Evolutionary conservation across 2,797 vertebrate genomes (phyloP).

Genomic region (Crenichthys baileyi): DNA sequence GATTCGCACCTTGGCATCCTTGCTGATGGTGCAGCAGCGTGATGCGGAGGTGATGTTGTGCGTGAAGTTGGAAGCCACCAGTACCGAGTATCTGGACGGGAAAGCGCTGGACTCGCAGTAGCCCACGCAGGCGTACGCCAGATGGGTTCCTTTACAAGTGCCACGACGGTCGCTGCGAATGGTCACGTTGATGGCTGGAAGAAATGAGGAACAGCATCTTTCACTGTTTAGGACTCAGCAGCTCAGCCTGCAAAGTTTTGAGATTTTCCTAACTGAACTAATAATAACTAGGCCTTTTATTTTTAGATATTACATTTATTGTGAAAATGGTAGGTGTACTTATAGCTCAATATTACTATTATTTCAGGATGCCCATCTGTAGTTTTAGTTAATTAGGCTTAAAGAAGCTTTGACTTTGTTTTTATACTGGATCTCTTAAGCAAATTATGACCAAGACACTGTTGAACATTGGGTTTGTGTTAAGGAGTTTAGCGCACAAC

Average conservation of each 20-base stretch:
- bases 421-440: too few species aligned
- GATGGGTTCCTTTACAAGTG: conserved; percentile 84
- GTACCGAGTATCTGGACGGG: conserved; percentile 88
- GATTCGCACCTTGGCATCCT: conserved; percentile 74
- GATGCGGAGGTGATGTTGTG: conserved; percentile 91
- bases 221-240: neutral
- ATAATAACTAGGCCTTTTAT: neutral
- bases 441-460: too few species aligned
- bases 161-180: conserved; percentile 86
- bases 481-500: too few species aligned
- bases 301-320: neutral
- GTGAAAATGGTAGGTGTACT: neutral
- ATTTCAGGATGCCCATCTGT: too few species aligned
- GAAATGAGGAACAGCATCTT: neutral
- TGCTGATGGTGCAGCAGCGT: conserved; percentile 89
- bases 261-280: neutral
- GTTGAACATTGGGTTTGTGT: too few species aligned
- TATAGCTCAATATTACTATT: neutral
- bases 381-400: too few species aligned
- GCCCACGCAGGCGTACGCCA: conserved; percentile 89
- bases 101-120: conserved; percentile 93
- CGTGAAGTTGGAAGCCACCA: conserved; percentile 87
- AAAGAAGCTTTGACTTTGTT: too few species aligned
- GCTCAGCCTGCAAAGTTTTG: neutral
- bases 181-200: conserved; percentile 88